phyloP scores from a whole-genome alignment of 2,888 invertebrate genomes.

The Acronicta leporina region DNA sequence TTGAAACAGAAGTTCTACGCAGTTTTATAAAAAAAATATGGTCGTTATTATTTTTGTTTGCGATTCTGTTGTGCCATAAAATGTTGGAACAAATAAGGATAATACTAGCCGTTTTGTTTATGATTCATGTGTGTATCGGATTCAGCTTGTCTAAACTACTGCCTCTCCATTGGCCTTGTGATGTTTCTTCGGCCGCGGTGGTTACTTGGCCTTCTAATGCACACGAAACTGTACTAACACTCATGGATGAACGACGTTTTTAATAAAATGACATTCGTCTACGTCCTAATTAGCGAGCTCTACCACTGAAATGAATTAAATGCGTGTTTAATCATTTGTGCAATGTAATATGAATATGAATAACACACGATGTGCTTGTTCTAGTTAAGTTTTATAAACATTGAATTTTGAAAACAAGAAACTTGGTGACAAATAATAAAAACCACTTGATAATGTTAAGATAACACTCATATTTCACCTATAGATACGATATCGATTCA shows the following conservation, averaged over 20 bases:
- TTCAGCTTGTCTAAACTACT: conserved; percentile 57
- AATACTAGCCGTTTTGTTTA: conserved; percentile 61
- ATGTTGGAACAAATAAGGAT: conserved; percentile 51
- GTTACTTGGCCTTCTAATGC: conserved; percentile 64
- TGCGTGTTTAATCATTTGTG: conserved; percentile 9
- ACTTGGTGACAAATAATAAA: conserved; percentile 30
- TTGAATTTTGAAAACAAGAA: conserved; percentile 37
- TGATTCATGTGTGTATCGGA: conserved; percentile 55
- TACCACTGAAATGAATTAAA: conserved; percentile 20
- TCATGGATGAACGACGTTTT: conserved; percentile 45
- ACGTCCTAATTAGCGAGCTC: conserved; percentile 34
- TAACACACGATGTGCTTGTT: conserved; percentile 14
- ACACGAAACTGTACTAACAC: conserved; percentile 56
- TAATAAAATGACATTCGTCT: conserved; percentile 32
- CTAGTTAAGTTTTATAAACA: conserved; percentile 23
- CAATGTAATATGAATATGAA: background rate
- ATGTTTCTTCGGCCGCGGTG: conserved; percentile 63
- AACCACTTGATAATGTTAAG: conserved; percentile 54
- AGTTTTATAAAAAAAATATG: conserved; percentile 12
- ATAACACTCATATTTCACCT: conserved; percentile 56
- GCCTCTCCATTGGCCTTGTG: conserved; percentile 74
- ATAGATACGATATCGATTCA: conserved; percentile 58
- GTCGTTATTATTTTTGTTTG: conserved; percentile 5
- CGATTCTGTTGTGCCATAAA: background rate
- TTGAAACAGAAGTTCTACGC: conserved; percentile 28